Evolutionary conservation across 2,888 invertebrate genomes (phyloP).

Genomic region (Campoplex capitator): DNA sequence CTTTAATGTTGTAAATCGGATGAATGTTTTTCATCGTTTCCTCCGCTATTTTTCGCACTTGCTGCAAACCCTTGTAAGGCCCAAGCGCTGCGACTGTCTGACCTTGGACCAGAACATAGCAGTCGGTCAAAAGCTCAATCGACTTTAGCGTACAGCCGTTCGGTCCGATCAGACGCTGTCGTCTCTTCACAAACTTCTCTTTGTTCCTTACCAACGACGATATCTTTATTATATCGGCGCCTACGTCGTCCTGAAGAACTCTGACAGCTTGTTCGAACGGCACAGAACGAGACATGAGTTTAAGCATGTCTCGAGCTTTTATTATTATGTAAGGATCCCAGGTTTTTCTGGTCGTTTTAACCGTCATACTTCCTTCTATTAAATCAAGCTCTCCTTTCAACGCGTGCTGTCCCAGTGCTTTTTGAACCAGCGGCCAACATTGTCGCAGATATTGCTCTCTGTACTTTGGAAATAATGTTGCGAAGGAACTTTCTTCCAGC

Average conservation of each 20-base stretch:
- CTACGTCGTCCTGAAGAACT: conserved; percentile 94
- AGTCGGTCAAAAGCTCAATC: conserved; percentile 97
- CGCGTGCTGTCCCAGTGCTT: conserved; percentile 91
- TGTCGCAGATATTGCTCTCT: conserved; percentile 97
- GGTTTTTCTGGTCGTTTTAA: conserved; percentile 97
- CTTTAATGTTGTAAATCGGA: conserved; percentile 99
- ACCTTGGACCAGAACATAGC: conserved; percentile 98
- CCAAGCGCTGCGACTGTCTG: conserved; percentile 99
- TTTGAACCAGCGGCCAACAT: conserved; percentile 97
- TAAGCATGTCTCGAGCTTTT: conserved; percentile 98
- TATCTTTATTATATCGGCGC: conserved; percentile 98
- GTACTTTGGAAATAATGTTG: conserved; percentile 98
- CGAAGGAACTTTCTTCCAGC: conserved; percentile 97
- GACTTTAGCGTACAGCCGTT: conserved; percentile 99
- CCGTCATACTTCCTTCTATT: conserved; percentile 97
- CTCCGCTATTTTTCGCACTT: conserved; percentile 94
- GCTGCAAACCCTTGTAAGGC: conserved; percentile 94
- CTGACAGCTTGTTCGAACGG: conserved; percentile 97
- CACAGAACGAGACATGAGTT: conserved; percentile 97
- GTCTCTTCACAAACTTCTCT: conserved; percentile 97
- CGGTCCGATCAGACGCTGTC: conserved; percentile 97
- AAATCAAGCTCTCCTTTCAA: conserved; percentile 96
- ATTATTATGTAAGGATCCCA: conserved; percentile 99
- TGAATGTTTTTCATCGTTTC: conserved; percentile 99
- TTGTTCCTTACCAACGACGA: conserved; percentile 95